phyloP scores from a whole-genome alignment of 2,113 vertebrate genomes.

The Seriola aureovittata region DNA sequence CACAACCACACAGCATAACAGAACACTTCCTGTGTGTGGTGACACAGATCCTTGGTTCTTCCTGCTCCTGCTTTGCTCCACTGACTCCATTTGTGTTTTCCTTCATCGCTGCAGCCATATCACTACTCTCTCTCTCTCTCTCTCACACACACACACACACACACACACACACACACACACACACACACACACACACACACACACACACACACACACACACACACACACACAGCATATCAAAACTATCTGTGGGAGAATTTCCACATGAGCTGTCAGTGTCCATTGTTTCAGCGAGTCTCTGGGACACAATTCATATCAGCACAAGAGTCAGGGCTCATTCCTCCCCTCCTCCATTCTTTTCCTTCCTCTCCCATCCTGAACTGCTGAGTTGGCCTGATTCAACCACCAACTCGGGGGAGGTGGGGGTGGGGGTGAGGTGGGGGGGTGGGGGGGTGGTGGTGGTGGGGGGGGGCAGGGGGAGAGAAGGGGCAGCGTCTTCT shows the following conservation, averaged over 20 bases:
- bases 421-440: background rate
- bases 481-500: constrained; percentile 56
- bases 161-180: constrained; percentile 15
- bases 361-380: constrained; percentile 75
- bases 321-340: constrained; percentile 67
- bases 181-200: constrained; percentile 15
- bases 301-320: constrained; percentile 71
- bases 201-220: constrained; percentile 14
- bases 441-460: background rate
- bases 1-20: constrained; percentile 62
- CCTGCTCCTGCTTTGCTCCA: constrained; percentile 64
- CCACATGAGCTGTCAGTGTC: constrained; percentile 72
- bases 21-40: constrained; percentile 72
- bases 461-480: constrained; percentile 1
- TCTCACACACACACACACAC: background rate
- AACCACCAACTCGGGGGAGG: constrained; percentile 63
- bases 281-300: constrained; percentile 73
- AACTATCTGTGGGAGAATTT: constrained; percentile 58
- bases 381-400: constrained; percentile 75
- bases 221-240: constrained; percentile 18
- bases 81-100: constrained; percentile 51
- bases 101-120: constrained; percentile 41
- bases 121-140: background rate
- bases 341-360: constrained; percentile 74
- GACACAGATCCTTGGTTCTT: constrained; percentile 76